Conservation (phyloP, 1,140 invertebrate species). For the Diorhabda carinulata region DNA sequence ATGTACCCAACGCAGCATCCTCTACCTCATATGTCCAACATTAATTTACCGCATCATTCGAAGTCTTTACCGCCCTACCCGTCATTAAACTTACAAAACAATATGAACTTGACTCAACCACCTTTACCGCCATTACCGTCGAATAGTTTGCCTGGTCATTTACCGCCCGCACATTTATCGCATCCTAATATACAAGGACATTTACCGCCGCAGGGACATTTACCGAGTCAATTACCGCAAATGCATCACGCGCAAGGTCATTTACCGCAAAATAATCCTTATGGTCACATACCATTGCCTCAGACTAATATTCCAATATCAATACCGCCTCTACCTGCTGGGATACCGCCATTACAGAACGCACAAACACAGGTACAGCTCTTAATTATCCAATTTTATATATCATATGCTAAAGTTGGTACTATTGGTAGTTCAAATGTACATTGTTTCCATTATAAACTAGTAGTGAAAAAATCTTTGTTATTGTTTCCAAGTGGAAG, state of each 20-base stretch:
- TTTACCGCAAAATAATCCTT: not conserved
- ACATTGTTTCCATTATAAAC: no score
- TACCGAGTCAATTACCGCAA: not conserved
- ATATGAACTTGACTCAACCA: not conserved
- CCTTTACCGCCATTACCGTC: conserved; percentile 8
- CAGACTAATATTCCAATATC: not conserved
- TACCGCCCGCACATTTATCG: not conserved
- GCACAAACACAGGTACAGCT: no score
- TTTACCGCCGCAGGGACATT: not conserved
- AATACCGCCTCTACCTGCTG: not conserved
- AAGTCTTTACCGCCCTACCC: not conserved
- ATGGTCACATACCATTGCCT: not conserved
- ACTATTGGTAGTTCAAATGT: no score
- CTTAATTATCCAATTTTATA: no score
- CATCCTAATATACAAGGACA: no score
- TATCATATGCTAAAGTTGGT: no score
- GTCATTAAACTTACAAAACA: not conserved
- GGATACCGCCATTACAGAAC: not conserved
- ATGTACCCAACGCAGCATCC: conserved; percentile 37
- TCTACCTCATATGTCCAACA: conserved; percentile 30
- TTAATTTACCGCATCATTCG: conserved; percentile 21
- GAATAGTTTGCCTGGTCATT: not conserved
- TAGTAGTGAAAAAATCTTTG: no score
- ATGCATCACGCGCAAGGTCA: not conserved
- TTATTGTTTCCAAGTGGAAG: no score